Evolutionary conservation across 2,797 vertebrate genomes (phyloP).

Genomic region (Garrulus glandarius): DNA sequence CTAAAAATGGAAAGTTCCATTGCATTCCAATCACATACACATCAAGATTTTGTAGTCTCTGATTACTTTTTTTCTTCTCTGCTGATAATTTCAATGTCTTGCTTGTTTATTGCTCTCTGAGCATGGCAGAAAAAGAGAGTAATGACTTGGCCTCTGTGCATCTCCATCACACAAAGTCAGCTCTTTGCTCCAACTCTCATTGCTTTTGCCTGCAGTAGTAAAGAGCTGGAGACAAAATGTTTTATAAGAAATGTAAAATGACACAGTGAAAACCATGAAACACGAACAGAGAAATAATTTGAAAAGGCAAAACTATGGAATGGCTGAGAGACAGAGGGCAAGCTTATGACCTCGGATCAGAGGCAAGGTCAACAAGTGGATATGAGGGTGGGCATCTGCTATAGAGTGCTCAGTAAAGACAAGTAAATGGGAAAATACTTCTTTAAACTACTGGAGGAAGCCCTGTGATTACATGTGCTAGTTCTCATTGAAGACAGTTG

Average conservation of each 20-base stretch:
- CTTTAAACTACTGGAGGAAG: background rate
- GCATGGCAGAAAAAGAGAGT: background rate
- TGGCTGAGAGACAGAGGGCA: background rate
- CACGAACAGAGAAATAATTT: background rate
- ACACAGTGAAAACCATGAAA: background rate
- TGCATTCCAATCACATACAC: background rate
- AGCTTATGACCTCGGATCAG: background rate
- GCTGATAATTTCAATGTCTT: background rate
- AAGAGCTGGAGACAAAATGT: background rate
- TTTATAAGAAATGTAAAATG: background rate
- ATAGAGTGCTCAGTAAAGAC: background rate
- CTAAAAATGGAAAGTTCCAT: background rate
- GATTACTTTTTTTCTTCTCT: background rate
- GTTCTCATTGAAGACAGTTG: background rate
- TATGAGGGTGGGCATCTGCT: background rate
- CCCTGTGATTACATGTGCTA: fast-evolving
- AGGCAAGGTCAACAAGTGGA: background rate
- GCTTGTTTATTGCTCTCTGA: background rate
- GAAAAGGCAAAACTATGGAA: background rate
- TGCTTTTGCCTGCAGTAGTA: background rate
- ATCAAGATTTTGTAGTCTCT: background rate
- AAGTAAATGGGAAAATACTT: background rate
- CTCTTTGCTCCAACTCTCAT: background rate
- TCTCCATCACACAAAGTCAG: background rate
- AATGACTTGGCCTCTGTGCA: background rate